These are phyloP conservation scores for Cataglyphis altisquamis DNA, from an alignment of 2,888 invertebrate species.

Conservation along the genomic window DNA sequence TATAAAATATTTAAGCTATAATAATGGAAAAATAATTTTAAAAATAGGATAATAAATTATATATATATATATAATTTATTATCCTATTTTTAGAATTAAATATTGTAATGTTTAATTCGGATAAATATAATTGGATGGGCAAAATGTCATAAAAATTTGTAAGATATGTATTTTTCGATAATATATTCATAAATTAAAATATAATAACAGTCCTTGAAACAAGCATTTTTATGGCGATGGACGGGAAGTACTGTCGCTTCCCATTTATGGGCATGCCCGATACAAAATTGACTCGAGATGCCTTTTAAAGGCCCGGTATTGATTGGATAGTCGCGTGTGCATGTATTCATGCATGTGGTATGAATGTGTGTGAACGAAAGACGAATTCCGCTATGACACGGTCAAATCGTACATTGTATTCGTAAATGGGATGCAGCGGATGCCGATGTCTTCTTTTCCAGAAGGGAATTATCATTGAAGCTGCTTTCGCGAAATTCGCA, in stretches of 20 bases:
- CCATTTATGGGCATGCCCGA: conserved; percentile 65
- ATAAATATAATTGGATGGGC: background rate
- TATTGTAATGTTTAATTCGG: background rate
- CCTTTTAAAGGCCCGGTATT: conserved; percentile 67
- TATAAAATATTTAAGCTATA: background rate
- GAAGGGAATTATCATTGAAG: background rate
- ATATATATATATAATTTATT: background rate
- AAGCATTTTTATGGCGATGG: conserved; percentile 19
- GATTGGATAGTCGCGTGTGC: conserved; percentile 44
- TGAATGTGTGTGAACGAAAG: conserved; percentile 56
- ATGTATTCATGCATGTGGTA: background rate
- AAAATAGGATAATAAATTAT: background rate
- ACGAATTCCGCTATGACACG: conserved; percentile 51
- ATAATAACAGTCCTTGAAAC: background rate
- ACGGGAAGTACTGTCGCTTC: conserved; percentile 47
- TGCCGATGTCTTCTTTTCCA: background rate
- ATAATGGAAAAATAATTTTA: background rate
- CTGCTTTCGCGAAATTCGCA: background rate
- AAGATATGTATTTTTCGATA: background rate
- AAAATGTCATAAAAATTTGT: conserved; percentile 23
- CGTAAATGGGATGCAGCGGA: conserved; percentile 51
- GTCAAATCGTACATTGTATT: conserved; percentile 48
- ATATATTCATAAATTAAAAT: conserved; percentile 36
- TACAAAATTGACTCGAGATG: conserved; percentile 66
- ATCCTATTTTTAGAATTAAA: no score